Base-by-base conservation (phyloP, 2,888 invertebrate genomes). In the Nemotelus pantherinus region DNA sequence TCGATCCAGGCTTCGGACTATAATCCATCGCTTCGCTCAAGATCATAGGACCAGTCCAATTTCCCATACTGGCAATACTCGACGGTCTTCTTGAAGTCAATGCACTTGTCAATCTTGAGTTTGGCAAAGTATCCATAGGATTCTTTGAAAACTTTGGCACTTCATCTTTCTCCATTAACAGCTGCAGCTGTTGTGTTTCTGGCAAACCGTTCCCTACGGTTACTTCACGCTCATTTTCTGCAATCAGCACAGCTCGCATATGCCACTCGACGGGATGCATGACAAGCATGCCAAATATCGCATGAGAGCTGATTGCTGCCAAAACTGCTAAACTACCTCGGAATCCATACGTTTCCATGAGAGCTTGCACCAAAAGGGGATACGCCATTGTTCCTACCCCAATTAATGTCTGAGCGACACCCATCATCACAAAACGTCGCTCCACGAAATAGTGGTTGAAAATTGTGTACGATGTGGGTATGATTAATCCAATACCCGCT, bases 241-340 rank as follows among this genome's bases (percentile, higher is more conserved):
- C 77, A 86, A 89, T 79, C 84, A 87, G 76, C 84, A 89, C 81
- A 85, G 87, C 88, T 2, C 89, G 87, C 87, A 91, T 87, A 83
- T 94, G 93, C 92, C 93, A 92, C 83, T 93, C 90, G 0, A 93
- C 91, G 0, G 94, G 93, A 82, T 93, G 93, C 90, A 94, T 91
- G 58, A 92, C 87, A 64, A 91, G 82, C 91, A 93, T 92, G 1
- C 92, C 93, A 48, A 92, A 89, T 43, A 94, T 86, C 39, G 91
- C 87, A 83, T 94, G 90, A 10, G 92, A 85, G 82, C 93, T 92
- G 50, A 94, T 84, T 0, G 90, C 93, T 79, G 92, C 91, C 10
- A 92, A 86, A 50, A 94, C 84, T 5, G 91, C 89, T 2, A 93
- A 87, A 10, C 93, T 92, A 84, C 93, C 94, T 79, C 92, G 87